Percentiles rank a stretch among this genome's conserved stretches.
Conservation (phyloP, 2,888 invertebrate species). For the Scaptomyza parva region DNA sequence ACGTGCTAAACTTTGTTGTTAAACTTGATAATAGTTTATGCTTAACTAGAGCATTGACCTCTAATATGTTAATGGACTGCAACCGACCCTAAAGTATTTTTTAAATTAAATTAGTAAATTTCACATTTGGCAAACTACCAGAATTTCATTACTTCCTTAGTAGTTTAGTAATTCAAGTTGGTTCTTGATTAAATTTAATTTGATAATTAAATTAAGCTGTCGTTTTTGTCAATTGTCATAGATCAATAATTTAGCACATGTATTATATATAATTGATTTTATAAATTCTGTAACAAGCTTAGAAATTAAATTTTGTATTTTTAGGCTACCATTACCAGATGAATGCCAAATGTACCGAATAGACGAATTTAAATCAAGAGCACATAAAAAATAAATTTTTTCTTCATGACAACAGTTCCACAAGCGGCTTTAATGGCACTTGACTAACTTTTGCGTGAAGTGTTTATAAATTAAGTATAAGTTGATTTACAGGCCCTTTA, state of each 20-base stretch:
- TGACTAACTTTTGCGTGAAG: constrained; percentile 24
- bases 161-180: neutral
- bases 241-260: neutral
- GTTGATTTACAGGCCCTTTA: neutral
- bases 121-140: no score
- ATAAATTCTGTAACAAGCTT: neutral
- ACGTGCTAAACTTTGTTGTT: constrained; percentile 21
- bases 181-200: neutral
- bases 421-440: constrained; percentile 39
- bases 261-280: neutral
- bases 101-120: no score
- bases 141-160: neutral
- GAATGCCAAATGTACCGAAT: neutral
- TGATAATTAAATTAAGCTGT: neutral
- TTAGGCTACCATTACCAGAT: neutral
- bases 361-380: neutral
- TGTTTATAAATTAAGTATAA: constrained; percentile 28
- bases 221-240: neutral
- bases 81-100: no score
- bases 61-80: neutral
- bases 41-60: neutral
- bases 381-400: constrained; percentile 28
- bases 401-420: constrained; percentile 11
- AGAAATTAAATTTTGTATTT: neutral
- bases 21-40: constrained; percentile 25